These are phyloP conservation scores for Lepidocyrtoides sp. DNA, from an alignment of 2,888 invertebrate genomes.

Conservation along the genomic window DNA sequence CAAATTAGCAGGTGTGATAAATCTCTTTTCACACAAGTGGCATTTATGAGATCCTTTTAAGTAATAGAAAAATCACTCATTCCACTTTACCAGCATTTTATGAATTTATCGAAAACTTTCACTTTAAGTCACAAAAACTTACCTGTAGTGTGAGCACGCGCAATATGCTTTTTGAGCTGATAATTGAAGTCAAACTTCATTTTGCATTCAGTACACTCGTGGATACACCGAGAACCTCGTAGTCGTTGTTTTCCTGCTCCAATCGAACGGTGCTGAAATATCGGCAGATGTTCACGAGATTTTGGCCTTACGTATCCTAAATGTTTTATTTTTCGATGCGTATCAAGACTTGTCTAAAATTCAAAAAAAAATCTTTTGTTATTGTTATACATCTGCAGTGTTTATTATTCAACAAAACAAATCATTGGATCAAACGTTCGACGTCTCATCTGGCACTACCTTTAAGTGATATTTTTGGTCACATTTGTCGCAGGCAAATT, in stretches of 20 bases:
- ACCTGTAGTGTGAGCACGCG: conserved; percentile 25
- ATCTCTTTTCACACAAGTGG: background rate
- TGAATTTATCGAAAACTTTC: too few relatives aligned
- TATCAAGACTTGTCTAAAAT: conserved; percentile 1
- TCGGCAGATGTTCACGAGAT: background rate
- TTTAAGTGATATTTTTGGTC: conserved; percentile 59
- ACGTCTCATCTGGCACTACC: too few relatives aligned
- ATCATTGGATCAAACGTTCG: too few relatives aligned
- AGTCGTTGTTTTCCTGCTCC: conserved; percentile 20
- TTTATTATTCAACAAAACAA: background rate
- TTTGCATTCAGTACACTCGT: conserved; percentile 32
- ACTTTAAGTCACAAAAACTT: background rate
- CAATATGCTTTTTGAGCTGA: background rate
- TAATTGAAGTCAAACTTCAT: conserved; percentile 26
- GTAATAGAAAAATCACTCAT: background rate
- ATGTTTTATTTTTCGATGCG: conserved; percentile 26
- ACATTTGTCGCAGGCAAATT: conserved; percentile 48
- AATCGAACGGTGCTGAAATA: background rate
- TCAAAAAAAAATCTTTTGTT: background rate
- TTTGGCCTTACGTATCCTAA: conserved; percentile 25
- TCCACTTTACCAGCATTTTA: too few relatives aligned
- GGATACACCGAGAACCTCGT: background rate
- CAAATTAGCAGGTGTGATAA: background rate
- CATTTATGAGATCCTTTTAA: conserved; percentile 9
- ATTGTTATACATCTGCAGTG: too few relatives aligned